Percentiles rank a stretch among this genome's conserved stretches.
Conservation (phyloP, 2,888 invertebrate genomes). For the Trichopoda pennipes region DNA sequence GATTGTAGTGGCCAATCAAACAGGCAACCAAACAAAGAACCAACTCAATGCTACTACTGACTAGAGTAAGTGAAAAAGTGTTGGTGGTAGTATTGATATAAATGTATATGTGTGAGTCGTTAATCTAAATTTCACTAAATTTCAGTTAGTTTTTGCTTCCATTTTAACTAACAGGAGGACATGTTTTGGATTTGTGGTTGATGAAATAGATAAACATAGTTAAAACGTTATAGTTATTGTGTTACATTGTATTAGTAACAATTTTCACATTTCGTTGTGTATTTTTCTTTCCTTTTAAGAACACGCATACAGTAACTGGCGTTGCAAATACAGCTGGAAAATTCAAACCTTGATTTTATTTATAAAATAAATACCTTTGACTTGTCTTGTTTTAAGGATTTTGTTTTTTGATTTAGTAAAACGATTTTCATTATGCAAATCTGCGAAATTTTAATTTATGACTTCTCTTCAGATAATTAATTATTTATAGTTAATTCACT, state of each 20-base stretch:
- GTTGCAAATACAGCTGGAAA: not conserved
- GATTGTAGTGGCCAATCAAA: slow-evolving; percentile 12
- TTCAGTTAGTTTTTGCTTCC: slow-evolving; percentile 6
- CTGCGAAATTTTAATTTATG: too few species aligned
- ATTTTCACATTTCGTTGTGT: not conserved
- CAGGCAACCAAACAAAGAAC: slow-evolving; percentile 13
- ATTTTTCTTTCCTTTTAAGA: too few species aligned
- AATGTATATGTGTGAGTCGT: not conserved
- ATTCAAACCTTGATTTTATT: too few species aligned
- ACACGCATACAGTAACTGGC: not conserved
- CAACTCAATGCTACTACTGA: not conserved
- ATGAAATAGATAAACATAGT: slow-evolving; percentile 42
- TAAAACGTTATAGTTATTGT: slow-evolving; percentile 13
- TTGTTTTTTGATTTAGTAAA: too few species aligned
- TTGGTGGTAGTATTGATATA: not conserved
- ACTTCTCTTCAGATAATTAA: too few species aligned
- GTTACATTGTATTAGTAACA: not conserved
- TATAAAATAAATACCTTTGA: too few species aligned
- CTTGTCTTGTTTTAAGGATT: too few species aligned
- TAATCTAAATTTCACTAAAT: slow-evolving; percentile 27
- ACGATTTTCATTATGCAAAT: too few species aligned
- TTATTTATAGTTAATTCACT: too few species aligned
- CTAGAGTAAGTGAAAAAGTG: slow-evolving; percentile 3
- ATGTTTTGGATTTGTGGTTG: slow-evolving; percentile 27
- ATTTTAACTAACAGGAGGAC: slow-evolving; percentile 13